A percentile compares a stretch with the other conserved stretches of the same genome.
These are phyloP conservation scores for Pristionchus arcanus DNA, from an alignment of 2,888 invertebrate genomes.

Conservation along the genomic window DNA sequence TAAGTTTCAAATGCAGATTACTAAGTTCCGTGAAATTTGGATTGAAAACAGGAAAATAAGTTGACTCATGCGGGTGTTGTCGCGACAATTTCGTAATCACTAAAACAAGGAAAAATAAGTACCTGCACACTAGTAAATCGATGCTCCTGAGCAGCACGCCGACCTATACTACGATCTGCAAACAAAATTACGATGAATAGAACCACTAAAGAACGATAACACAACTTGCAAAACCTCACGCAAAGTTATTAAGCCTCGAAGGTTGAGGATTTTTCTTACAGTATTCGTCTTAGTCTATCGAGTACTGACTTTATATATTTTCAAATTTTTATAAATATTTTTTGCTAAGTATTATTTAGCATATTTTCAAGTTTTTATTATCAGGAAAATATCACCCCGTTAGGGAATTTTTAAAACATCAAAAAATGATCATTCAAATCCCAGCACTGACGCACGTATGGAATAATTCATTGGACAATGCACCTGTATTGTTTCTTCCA, in stretches of 20 bases:
- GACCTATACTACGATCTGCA: neutral
- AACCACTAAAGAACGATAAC: neutral
- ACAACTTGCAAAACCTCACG: neutral
- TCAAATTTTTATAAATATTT: neutral
- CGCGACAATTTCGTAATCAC: neutral
- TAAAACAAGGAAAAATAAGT: neutral
- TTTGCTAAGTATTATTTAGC: neutral
- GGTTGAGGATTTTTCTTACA: slow-evolving; percentile 8
- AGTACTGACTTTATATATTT: slow-evolving; percentile 7
- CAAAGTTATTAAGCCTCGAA: neutral
- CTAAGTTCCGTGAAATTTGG: neutral
- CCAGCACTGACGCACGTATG: neutral
- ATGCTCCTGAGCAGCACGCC: neutral
- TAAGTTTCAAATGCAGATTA: neutral
- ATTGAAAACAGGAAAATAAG: neutral
- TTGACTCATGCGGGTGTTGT: neutral
- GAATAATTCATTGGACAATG: neutral
- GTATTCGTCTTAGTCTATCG: neutral
- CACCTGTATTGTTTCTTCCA: neutral
- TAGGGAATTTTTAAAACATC: neutral
- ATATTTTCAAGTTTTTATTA: neutral
- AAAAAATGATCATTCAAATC: too few relatives aligned
- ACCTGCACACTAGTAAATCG: neutral
- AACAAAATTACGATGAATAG: neutral
- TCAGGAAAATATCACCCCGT: neutral